Evolutionary conservation across 2,797 vertebrate species (phyloP), one percentile per base, ranked within the genome.

Genomic region (Mus spretus): DNA sequence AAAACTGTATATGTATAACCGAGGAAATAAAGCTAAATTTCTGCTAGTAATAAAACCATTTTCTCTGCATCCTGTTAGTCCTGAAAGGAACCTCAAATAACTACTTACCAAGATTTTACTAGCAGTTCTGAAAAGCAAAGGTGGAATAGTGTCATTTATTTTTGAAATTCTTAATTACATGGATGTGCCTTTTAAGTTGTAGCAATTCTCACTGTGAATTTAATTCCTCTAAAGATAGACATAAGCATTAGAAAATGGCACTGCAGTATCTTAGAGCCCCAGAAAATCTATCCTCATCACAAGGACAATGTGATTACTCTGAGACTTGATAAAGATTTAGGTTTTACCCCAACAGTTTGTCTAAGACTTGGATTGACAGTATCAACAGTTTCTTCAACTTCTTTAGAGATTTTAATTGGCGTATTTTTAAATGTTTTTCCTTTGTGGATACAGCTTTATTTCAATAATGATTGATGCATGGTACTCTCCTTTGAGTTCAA

Each of bases 11-110:
- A 61, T 89, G 44, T 85, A 89, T 80, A 47, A 89, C 13, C 93
- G 15, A 90, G 11, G 34, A 89, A 80, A 79, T 44, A 61, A 92
- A 89, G 20, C 78, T n/a, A 90, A 74, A 22, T 31, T 96, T 93
- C 93, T 59, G 26, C 75, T 90, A 85, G 87, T 86, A 82, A 86
- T 81, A 15, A n/a, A 92, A 85, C 19, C 77, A 67, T 82, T 96
- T 94, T 88, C 31, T 91, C 87, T 80, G 22, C 78, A 37, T 96
- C 26, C 61, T 20, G 61, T 57, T 89, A 15, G 85, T 89, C 10
- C 15, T 95, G 83, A 74, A 96, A 82, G 47, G 97, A 89, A 92
- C 92, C 59, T 93, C 80, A 88, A 93, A 72, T 67, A 83, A 59
- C 53, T 70, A 65, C 70, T 89, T 95, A 72, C 78, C 40, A 78